Percentiles rank a stretch among this genome's conserved stretches.
Conservation (phyloP, 2,113 vertebrate genomes). For the Paradoxurus hermaphroditus region DNA sequence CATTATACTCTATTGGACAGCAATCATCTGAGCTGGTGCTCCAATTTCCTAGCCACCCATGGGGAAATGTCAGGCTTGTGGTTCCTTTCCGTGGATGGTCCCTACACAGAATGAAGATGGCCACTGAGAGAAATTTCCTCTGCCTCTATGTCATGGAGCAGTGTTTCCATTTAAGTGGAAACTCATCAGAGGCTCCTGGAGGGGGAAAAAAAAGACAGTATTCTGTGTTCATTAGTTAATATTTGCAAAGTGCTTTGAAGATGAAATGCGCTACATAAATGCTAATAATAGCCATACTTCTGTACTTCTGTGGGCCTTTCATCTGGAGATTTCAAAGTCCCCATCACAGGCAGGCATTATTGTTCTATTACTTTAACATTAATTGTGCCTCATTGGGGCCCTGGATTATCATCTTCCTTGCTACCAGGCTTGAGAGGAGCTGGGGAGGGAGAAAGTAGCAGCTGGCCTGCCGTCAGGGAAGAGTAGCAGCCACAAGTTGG, state of each 20-base stretch:
- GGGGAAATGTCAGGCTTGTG: fast-evolving
- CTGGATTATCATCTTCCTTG: neutral
- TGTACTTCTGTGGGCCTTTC: slow-evolving; percentile 46
- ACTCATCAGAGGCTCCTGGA: neutral
- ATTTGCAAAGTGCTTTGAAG: slow-evolving; percentile 70
- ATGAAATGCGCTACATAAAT: slow-evolving; percentile 49
- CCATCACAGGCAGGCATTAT: neutral
- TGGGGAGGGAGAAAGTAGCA: too few species aligned
- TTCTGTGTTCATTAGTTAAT: slow-evolving; percentile 64
- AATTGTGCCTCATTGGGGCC: neutral
- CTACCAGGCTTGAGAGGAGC: neutral
- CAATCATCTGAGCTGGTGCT: neutral
- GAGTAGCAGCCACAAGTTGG: fast-evolving
- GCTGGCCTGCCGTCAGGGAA: neutral
- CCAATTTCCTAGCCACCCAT: fast-evolving
- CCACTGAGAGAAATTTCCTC: neutral
- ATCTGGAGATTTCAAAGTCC: slow-evolving; percentile 66
- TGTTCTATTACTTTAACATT: slow-evolving; percentile 57
- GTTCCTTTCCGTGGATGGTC: fast-evolving
- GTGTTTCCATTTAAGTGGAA: neutral
- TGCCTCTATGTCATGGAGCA: neutral
- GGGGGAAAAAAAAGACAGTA: neutral
- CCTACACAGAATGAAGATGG: neutral
- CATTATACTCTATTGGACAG: neutral
- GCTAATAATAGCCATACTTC: slow-evolving; percentile 26